Evolutionary conservation across 2,113 vertebrate species (phyloP).

Genomic region (Chionomys nivalis): DNA sequence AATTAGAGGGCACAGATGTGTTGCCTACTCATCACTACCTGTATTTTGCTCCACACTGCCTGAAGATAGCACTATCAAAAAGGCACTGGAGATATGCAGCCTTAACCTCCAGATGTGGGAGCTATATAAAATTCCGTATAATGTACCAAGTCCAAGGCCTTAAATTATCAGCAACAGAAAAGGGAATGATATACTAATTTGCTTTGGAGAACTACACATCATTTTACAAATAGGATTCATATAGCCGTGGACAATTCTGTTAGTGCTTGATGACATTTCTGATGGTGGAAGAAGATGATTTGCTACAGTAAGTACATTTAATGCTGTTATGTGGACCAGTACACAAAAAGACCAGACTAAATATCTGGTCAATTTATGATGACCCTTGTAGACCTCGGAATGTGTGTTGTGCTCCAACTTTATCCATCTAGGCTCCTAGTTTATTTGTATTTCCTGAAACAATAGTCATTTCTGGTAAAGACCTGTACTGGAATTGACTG

Average conservation of each 20-base stretch:
- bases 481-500: background rate
- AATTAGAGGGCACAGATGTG: background rate
- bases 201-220: background rate
- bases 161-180: background rate
- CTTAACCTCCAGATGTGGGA: background rate
- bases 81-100: background rate
- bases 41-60: background rate
- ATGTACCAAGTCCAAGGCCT: background rate
- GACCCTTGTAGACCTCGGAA: background rate
- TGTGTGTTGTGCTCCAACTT: background rate
- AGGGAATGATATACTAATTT: background rate
- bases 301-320: background rate
- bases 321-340: background rate
- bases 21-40: too few species aligned
- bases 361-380: background rate
- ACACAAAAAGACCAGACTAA: background rate
- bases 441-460: background rate
- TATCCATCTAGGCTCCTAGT: background rate
- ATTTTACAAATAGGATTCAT: background rate
- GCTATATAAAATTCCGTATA: background rate
- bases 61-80: background rate
- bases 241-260: background rate
- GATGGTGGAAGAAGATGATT: background rate
- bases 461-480: background rate
- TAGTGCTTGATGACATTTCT: background rate